Base-by-base conservation (phyloP, 2,888 invertebrate species). In the Acrobasis consociella region DNA sequence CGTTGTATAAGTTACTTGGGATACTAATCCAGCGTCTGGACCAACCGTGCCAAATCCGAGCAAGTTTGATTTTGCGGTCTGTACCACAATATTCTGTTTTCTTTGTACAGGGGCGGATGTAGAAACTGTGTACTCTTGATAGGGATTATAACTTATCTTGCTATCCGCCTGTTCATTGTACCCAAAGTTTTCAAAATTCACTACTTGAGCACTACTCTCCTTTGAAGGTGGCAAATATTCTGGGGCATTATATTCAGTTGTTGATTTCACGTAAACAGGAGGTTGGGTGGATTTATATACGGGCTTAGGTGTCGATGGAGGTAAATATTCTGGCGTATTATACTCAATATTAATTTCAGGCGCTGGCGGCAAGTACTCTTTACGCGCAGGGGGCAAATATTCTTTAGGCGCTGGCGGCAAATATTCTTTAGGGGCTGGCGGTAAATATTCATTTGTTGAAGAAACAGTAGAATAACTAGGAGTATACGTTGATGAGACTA, bases 221-320 rank as follows among this genome's bases (percentile, higher is more conserved):
- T 75, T 78, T 11, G 73, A 67, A n/a, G 91, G 90, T 8, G 91
- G 89, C 49, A 89, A 75, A 69, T 89, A 89, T 69, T 89, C 87
- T 16, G 83, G 82, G 37, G 85, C 84, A 62, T 79, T 75, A 64
- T 81, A 85, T 60, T 77, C 73, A 0, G 85, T 81, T 15, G 85
- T 86, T 2, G 85, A 85, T 69, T 84, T 75, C 9, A 72, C 79
- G 46, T 80, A 82, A 39, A 71, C 62, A 2, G 85, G 83, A 51
- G 73, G 65, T 46, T 70, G 73, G 8, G 77, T 80, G 50, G 78
- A 79, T 70, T 79, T 85, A 17, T 80, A 72, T 66, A 77, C 70
- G 53, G 85, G 84, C 67, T 75, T 77, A 53, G 80, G 77, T 37
- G 82, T 79, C 7, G 80, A 78, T 9, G 86, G 82, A 37, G 62